Evolutionary conservation across 2,113 vertebrate genomes (phyloP), one percentile per base, ranked within the genome.

Genomic region (Thomomys bottae): DNA sequence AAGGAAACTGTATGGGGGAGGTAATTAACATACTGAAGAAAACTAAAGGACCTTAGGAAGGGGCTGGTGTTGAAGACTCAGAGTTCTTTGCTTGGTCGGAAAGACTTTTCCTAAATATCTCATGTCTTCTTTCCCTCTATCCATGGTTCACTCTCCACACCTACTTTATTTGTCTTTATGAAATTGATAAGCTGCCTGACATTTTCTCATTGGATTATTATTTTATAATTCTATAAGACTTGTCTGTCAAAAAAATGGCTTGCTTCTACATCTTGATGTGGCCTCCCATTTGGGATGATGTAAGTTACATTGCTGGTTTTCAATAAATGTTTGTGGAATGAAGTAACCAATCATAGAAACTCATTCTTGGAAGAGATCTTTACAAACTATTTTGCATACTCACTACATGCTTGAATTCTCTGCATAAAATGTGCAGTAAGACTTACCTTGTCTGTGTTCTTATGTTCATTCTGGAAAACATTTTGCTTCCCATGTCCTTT

Each of bases 291-390:
- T 79, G 61, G 24, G 24, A 40, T 34, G 5, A 26, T 75, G 0
- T 84, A 11, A 54, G 49, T 12, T 54, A 1, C 36, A 2, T 76
- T 38, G 14, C 21, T 70, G 18, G 2, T 85, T 79, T 24, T 90
- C 59, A 54, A 34, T 63, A 89, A 84, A 67, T 86, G 54, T 36
- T 54, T 90, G 30, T 1, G 70, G 38, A 93, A 72, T 89, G 66
- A 75, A 90, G 90, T 21, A 82, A 59, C 83, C 8, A 80, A 40
- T 38, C 7, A 1, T 30, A 30, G 20, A 79, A 83, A 36, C 18
- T 82, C 54, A n/a, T 42, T 67, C 40, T 30, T 83, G 34, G 32
- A 64, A 82, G 32, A 67, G 12, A 78, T 82, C 42, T 71, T 90
- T 26, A 67, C 83, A 93, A 88, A 15, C 12, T 12, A 67, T 40